Conservation (phyloP, 2,113 vertebrate species). For the Podocnemis expansa region DNA sequence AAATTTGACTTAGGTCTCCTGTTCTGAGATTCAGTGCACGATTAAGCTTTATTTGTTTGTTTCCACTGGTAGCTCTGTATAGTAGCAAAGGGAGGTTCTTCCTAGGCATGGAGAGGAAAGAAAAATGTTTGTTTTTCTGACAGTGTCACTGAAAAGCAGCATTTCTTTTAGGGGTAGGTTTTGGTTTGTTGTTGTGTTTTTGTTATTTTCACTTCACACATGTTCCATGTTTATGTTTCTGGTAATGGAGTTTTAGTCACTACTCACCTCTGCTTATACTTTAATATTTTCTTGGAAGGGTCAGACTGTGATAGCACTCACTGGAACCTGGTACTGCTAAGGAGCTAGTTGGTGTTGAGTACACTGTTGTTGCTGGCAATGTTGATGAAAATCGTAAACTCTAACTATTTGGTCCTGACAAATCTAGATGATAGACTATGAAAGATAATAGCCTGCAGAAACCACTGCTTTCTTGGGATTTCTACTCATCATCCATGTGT, state of each 20-base stretch:
- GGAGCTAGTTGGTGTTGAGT: fast-evolving
- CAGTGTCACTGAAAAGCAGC: not conserved
- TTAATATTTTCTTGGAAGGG: not conserved
- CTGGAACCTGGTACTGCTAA: not conserved
- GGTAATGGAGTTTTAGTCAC: not conserved
- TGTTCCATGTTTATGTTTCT: not conserved
- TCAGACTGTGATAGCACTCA: not conserved
- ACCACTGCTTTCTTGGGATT: not conserved
- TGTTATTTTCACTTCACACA: not conserved
- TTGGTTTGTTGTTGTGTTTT: too few species aligned
- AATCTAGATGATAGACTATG: not conserved
- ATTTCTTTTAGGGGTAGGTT: not conserved
- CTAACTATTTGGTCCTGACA: not conserved
- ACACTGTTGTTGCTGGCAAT: not conserved
- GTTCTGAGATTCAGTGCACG: not conserved
- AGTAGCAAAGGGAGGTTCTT: not conserved
- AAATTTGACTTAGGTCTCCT: not conserved
- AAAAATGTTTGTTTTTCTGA: not conserved
- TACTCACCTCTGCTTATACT: not conserved
- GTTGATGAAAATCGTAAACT: not conserved
- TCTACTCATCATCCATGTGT: not conserved
- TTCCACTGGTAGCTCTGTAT: not conserved
- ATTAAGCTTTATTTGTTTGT: not conserved
- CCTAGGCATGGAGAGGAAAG: not conserved
- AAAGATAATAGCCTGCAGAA: fast-evolving